phyloP scores from a whole-genome alignment of 2,888 invertebrate genomes.

The Philhelius pedissequus region DNA sequence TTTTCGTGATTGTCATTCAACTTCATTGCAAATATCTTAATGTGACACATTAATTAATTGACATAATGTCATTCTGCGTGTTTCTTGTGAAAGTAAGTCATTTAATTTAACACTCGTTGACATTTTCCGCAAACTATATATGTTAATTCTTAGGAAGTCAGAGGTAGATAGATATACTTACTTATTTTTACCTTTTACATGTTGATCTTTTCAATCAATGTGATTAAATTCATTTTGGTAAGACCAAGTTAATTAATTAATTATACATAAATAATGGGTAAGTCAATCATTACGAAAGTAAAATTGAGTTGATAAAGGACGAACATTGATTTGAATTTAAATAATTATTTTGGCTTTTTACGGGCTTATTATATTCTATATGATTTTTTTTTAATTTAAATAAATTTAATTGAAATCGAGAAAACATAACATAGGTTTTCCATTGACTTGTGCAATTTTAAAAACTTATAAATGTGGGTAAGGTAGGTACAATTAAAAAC shows the following conservation, averaged over 20 bases:
- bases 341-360: no score
- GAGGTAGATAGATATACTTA: background rate
- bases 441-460: background rate
- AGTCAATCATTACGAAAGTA: no score
- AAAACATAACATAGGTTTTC: background rate
- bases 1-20: background rate
- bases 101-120: conserved; percentile 6
- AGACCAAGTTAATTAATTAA: background rate
- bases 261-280: no score
- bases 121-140: background rate
- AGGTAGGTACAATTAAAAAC: background rate
- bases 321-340: no score
- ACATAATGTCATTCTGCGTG: background rate
- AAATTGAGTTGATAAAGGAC: no score
- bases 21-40: background rate
- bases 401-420: background rate
- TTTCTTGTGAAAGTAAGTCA: conserved; percentile 34
- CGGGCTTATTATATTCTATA: no score
- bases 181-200: background rate
- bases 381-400: background rate
- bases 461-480: background rate
- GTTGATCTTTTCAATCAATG: background rate
- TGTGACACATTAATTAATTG: conserved; percentile 33
- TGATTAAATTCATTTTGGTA: background rate
- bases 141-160: background rate